These are phyloP conservation scores for Drosophila punjabiensis DNA, from an alignment of 1,140 invertebrate genomes.

Conservation along the genomic window DNA sequence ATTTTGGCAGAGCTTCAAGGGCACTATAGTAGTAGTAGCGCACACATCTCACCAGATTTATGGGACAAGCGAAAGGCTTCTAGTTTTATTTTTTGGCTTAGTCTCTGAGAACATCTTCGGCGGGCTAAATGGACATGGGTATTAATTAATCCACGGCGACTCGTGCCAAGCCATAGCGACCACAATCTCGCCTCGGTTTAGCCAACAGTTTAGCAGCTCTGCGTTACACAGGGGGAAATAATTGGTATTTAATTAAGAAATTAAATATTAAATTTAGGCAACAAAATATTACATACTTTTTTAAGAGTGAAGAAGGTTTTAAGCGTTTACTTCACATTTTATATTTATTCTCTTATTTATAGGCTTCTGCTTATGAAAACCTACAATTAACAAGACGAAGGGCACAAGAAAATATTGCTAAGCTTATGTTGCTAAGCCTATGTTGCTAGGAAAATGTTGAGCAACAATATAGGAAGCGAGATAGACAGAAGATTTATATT, in stretches of 20 bases:
- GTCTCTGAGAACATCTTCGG: constrained; percentile 52
- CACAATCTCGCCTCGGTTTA: constrained; percentile 34
- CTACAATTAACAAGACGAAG: background rate
- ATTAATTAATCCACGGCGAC: constrained; percentile 77
- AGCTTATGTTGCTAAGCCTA: background rate
- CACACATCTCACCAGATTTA: constrained; percentile 15
- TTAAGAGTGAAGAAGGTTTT: background rate
- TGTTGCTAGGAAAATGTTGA: background rate
- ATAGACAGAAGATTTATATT: background rate
- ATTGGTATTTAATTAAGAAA: background rate
- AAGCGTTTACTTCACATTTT: background rate
- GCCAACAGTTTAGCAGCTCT: constrained; percentile 48
- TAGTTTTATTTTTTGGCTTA: constrained; percentile 30
- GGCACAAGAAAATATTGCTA: no score
- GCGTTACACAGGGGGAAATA: background rate
- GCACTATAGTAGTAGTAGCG: constrained; percentile 10
- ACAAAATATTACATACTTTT: background rate
- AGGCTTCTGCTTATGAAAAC: background rate
- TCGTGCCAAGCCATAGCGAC: constrained; percentile 70
- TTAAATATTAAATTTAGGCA: background rate
- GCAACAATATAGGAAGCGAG: background rate
- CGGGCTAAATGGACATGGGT: constrained; percentile 51
- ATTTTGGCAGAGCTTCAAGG: constrained; percentile 64
- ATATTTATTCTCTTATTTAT: no score
- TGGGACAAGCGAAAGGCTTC: constrained; percentile 61